These are phyloP conservation scores for Phyllotreta cruciferae DNA, from an alignment of 2,888 invertebrate genomes.

Conservation along the genomic window DNA sequence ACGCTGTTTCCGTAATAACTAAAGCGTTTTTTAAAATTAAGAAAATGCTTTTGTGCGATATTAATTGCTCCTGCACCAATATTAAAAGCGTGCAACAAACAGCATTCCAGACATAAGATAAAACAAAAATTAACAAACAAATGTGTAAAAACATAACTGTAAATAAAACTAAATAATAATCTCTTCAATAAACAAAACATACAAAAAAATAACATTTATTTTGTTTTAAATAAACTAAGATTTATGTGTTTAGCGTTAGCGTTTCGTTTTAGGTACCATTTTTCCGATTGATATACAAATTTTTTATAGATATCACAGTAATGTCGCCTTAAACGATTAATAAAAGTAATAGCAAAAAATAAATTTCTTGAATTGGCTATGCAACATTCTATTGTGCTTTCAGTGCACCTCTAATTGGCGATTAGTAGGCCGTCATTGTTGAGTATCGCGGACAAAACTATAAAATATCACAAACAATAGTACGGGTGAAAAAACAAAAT, in stretches of 20 bases:
- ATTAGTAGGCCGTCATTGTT: not conserved
- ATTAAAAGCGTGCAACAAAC: too few species aligned
- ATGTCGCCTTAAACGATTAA: constrained; percentile 31
- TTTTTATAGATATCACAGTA: constrained; percentile 39
- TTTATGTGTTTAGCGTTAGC: constrained; percentile 18
- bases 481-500: constrained; percentile 4
- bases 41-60: too few species aligned
- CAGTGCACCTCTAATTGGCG: not conserved
- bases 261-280: constrained; percentile 20
- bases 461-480: constrained; percentile 13
- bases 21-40: too few species aligned
- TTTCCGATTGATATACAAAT: constrained; percentile 24
- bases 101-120: not conserved
- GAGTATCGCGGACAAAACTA: not conserved
- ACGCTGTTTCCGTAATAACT: too few species aligned
- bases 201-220: constrained; percentile 16
- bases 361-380: too few species aligned
- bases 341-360: constrained; percentile 24
- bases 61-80: too few species aligned
- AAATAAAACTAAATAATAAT: constrained; percentile 1
- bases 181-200: constrained; percentile 9
- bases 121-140: constrained; percentile 1
- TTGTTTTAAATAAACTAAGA: constrained; percentile 9
- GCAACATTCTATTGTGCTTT: not conserved
- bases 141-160: not conserved